Evolutionary conservation across 1,140 invertebrate species (phyloP).

Genomic region (Proales similis): DNA sequence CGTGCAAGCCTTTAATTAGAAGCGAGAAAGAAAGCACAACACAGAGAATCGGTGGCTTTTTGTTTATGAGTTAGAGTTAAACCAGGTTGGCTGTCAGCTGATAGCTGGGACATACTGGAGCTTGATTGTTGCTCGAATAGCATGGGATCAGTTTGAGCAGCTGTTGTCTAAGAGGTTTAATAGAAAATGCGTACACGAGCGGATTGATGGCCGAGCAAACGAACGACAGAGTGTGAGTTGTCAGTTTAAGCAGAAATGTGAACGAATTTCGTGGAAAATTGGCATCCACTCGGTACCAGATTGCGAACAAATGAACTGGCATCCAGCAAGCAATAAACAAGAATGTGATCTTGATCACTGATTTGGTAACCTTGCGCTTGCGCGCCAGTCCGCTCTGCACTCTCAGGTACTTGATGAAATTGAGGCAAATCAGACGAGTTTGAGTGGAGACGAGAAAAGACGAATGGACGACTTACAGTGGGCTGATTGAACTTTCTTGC

Average conservation of each 20-base stretch:
- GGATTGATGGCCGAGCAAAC: slow-evolving; percentile 56
- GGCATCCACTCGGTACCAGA: slow-evolving; percentile 38
- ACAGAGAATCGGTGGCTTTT: too few relatives aligned
- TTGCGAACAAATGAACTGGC: slow-evolving; percentile 36
- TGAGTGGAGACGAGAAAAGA: background rate
- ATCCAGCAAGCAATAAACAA: slow-evolving; percentile 35
- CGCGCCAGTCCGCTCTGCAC: background rate
- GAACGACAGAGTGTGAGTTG: slow-evolving; percentile 47
- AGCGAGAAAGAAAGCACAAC: too few relatives aligned
- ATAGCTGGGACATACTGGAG: too few relatives aligned
- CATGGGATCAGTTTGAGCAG: too few relatives aligned
- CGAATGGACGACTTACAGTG: background rate
- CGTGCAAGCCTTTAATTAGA: too few relatives aligned
- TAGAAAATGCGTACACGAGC: slow-evolving; percentile 55
- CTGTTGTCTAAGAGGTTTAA: slow-evolving; percentile 49
- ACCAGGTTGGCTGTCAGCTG: too few relatives aligned
- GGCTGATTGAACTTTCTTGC: slow-evolving; percentile 12
- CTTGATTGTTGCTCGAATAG: too few relatives aligned
- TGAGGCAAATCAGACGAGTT: background rate
- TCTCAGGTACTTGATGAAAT: background rate
- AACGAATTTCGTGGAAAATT: slow-evolving; percentile 27
- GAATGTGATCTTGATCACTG: slow-evolving; percentile 26
- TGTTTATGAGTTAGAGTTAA: too few relatives aligned
- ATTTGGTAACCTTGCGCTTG: slow-evolving; percentile 29
- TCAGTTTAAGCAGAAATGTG: slow-evolving; percentile 31